Evolutionary conservation across 2,797 vertebrate genomes (phyloP).

Genomic region (Microctenopoma stevenorrisi): DNA sequence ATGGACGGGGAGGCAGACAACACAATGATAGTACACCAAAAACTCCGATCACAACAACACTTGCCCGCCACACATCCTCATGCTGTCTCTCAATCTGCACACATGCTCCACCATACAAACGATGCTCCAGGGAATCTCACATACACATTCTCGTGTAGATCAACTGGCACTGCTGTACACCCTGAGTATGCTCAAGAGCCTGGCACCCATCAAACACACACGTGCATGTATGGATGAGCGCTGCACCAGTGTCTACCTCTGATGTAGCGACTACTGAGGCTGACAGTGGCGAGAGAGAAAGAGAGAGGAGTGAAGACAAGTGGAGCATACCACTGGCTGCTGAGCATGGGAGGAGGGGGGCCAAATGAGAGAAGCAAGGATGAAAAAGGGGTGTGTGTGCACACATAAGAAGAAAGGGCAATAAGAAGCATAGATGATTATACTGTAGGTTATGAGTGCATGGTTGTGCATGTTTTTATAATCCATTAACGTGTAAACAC

Average conservation of each 20-base stretch:
- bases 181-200: slow-evolving; percentile 18
- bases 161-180: slow-evolving; percentile 7
- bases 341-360: slow-evolving; percentile 56
- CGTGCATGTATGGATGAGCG: slow-evolving; percentile 36
- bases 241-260: slow-evolving; percentile 56
- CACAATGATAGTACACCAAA: slow-evolving; percentile 51
- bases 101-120: slow-evolving; percentile 54
- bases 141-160: slow-evolving; percentile 47
- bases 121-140: slow-evolving; percentile 36
- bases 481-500: slow-evolving; percentile 21
- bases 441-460: slow-evolving; percentile 16
- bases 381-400: slow-evolving; percentile 36
- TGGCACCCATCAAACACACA: slow-evolving; percentile 10
- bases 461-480: slow-evolving; percentile 16
- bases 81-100: slow-evolving; percentile 56
- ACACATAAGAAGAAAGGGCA: slow-evolving; percentile 22
- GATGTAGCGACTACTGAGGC: slow-evolving; percentile 56
- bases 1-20: slow-evolving; percentile 39
- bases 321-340: slow-evolving; percentile 72
- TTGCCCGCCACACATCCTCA: slow-evolving; percentile 70
- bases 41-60: slow-evolving; percentile 73
- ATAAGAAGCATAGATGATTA: slow-evolving; percentile 23
- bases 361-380: slow-evolving; percentile 20
- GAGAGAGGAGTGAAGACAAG: slow-evolving; percentile 40
- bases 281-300: slow-evolving; percentile 31